Conservation (phyloP, 2,888 invertebrate species). For the Andrena praecox region DNA sequence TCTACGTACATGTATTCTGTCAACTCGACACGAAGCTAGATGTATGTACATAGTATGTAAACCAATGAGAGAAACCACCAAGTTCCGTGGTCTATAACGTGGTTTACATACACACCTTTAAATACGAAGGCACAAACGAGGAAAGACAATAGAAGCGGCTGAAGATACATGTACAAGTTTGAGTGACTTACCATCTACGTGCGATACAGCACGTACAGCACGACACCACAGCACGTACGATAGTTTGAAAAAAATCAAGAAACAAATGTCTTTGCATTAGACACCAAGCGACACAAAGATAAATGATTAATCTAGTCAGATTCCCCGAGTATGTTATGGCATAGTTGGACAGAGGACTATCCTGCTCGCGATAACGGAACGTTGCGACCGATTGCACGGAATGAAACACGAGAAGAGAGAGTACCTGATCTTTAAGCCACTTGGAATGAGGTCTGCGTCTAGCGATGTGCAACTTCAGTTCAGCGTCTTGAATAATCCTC, state of each 20-base stretch:
- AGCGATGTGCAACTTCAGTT: slow-evolving; percentile 95
- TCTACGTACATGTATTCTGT: too few relatives aligned
- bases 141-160: slow-evolving; percentile 57
- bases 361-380: too few relatives aligned
- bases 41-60: not conserved
- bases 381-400: not conserved
- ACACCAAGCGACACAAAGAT: not conserved
- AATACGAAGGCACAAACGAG: not conserved
- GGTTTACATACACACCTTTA: not conserved
- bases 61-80: too few relatives aligned
- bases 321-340: too few relatives aligned
- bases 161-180: too few relatives aligned
- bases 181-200: slow-evolving; percentile 84
- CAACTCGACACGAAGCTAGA: not conserved
- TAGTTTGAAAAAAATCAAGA: slow-evolving; percentile 79
- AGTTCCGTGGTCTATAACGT: not conserved
- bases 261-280: slow-evolving; percentile 26
- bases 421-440: slow-evolving; percentile 96
- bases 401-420: slow-evolving; percentile 21
- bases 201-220: slow-evolving; percentile 79
- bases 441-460: slow-evolving; percentile 94
- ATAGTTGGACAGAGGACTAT: too few relatives aligned
- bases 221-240: slow-evolving; percentile 80
- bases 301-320: too few relatives aligned
- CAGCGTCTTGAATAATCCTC: slow-evolving; percentile 96